These are phyloP conservation scores for Harmothoe impar DNA, from an alignment of 2,888 invertebrate genomes.

Conservation along the genomic window DNA sequence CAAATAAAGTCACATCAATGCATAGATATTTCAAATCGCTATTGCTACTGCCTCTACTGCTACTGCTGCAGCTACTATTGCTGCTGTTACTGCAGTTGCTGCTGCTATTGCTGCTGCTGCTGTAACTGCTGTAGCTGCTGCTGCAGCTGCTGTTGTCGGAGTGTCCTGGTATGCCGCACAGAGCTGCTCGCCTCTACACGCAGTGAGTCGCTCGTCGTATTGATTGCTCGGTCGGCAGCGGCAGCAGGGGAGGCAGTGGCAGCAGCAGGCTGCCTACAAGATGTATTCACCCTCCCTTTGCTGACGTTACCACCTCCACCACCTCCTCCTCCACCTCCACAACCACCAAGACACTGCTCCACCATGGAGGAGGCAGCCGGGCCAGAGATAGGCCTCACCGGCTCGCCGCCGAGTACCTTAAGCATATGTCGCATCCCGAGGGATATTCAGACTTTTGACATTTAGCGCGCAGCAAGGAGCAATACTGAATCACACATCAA, in stretches of 20 bases:
- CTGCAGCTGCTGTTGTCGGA: not conserved
- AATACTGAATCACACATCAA: not conserved
- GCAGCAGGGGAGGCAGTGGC: not conserved
- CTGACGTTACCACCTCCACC: slow-evolving; percentile 12
- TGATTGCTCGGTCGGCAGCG: not conserved
- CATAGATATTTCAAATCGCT: too few relatives aligned
- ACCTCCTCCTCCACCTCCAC: not conserved
- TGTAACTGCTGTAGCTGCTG: not conserved
- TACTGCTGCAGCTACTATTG: too few relatives aligned
- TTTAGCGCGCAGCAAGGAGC: not conserved
- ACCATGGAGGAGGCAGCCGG: slow-evolving; percentile 11
- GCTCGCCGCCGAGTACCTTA: not conserved
- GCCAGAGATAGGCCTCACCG: not conserved
- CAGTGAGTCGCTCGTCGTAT: not conserved
- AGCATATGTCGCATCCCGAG: not conserved
- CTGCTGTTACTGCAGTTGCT: too few relatives aligned
- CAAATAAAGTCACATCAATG: too few relatives aligned
- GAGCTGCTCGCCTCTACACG: not conserved
- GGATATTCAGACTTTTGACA: not conserved
- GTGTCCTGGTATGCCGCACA: not conserved
- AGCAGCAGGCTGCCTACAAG: not conserved
- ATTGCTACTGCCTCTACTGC: too few relatives aligned
- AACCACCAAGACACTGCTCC: not conserved
- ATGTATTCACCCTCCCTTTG: not conserved
- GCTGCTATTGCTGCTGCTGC: not conserved